Conservation (phyloP, 2,888 invertebrate species). For the Teleiodes luculella region DNA sequence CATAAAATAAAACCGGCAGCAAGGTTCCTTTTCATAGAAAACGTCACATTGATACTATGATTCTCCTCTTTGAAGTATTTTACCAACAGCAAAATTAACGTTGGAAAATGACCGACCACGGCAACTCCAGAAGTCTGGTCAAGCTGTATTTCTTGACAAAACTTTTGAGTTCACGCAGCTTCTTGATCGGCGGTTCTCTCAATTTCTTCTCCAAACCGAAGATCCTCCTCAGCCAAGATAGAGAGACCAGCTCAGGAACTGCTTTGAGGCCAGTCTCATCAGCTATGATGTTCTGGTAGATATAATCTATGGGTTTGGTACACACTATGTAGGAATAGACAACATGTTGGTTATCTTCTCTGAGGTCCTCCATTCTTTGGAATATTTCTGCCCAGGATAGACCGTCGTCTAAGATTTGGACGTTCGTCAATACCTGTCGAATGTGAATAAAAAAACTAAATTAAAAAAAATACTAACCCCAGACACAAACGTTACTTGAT, state of each 20-base stretch:
- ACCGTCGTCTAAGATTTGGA: slow-evolving; percentile 52
- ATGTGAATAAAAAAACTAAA: too few species aligned
- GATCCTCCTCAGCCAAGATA: slow-evolving; percentile 19
- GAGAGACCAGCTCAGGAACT: slow-evolving; percentile 32
- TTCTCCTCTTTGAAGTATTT: too few species aligned
- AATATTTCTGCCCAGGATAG: slow-evolving; percentile 49
- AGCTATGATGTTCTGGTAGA: slow-evolving; percentile 51
- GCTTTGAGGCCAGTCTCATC: slow-evolving; percentile 32
- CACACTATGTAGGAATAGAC: slow-evolving; percentile 62
- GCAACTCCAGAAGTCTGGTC: slow-evolving; percentile 49
- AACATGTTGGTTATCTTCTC: slow-evolving; percentile 33
- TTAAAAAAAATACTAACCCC: too few species aligned
- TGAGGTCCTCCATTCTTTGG: slow-evolving; percentile 52
- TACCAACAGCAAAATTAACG: background rate
- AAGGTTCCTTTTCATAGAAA: too few species aligned
- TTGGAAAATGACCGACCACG: slow-evolving; percentile 69
- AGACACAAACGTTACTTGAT: too few species aligned
- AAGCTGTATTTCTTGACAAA: slow-evolving; percentile 52
- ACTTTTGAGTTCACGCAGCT: slow-evolving; percentile 30
- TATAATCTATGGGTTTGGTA: slow-evolving; percentile 55
- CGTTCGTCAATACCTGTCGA: slow-evolving; percentile 56
- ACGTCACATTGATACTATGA: too few species aligned
- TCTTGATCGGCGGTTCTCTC: slow-evolving; percentile 30
- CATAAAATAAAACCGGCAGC: too few species aligned
- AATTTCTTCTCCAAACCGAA: slow-evolving; percentile 24